A percentile compares a stretch with the other conserved stretches of the same genome.
These are phyloP conservation scores for Discoglossus pictus DNA, from an alignment of 2,797 vertebrate genomes.

Conservation along the genomic window DNA sequence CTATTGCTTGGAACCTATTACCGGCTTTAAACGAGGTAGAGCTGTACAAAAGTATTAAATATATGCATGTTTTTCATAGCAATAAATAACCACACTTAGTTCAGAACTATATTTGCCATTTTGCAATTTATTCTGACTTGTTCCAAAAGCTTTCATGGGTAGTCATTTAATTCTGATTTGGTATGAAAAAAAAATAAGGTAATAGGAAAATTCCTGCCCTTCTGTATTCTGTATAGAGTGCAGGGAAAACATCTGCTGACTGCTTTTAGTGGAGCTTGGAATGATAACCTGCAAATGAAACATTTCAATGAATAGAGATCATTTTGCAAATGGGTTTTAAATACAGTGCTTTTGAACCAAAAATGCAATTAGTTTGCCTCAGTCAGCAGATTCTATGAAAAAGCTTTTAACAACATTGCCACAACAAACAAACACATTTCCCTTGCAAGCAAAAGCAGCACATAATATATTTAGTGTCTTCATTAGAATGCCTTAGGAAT, in stretches of 20 bases:
- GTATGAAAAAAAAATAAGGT: too few species aligned
- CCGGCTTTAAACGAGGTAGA: too few species aligned
- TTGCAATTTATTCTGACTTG: too few species aligned
- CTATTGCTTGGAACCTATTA: too few species aligned
- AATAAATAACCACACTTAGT: too few species aligned
- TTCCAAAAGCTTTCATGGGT: too few species aligned
- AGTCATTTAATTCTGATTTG: too few species aligned
- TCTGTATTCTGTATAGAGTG: constrained; percentile 38
- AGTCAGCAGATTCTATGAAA: constrained; percentile 59
- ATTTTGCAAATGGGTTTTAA: constrained; percentile 59
- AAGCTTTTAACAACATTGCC: constrained; percentile 57
- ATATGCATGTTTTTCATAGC: too few species aligned
- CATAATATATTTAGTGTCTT: constrained; percentile 53
- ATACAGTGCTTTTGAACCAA: constrained; percentile 60
- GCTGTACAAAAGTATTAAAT: too few species aligned
- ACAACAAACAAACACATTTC: constrained; percentile 54
- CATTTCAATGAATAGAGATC: constrained; percentile 54
- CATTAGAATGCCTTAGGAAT: constrained; percentile 35
- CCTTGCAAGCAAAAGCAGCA: constrained; percentile 53
- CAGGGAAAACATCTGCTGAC: constrained; percentile 50
- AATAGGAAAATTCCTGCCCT: too few species aligned
- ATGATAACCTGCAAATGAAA: constrained; percentile 60
- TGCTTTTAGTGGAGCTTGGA: constrained; percentile 53
- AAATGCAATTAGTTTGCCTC: constrained; percentile 56
- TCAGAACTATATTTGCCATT: too few species aligned